Conservation (phyloP, 2,888 invertebrate species). For the Heterodera filipjevi region DNA sequence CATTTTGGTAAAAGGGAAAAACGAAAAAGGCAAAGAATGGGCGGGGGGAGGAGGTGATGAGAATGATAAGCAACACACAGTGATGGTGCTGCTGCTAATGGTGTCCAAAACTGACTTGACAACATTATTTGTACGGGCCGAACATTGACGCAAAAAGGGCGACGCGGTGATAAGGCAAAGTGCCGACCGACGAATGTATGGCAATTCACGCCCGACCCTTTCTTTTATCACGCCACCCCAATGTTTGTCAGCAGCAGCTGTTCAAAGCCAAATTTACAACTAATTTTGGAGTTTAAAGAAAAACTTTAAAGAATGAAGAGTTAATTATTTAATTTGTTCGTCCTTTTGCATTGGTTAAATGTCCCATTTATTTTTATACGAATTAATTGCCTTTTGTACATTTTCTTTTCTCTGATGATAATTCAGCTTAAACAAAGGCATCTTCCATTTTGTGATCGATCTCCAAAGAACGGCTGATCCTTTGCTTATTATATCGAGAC, state of each 20-base stretch:
- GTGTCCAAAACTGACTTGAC: no score
- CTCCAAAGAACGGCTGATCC: background rate
- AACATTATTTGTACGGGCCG: background rate
- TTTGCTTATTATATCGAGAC: background rate
- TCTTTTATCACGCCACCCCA: no score
- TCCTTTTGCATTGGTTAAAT: no score
- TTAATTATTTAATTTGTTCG: no score
- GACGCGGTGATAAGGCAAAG: background rate
- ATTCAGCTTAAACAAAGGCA: background rate
- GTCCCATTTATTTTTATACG: no score
- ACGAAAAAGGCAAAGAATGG: background rate
- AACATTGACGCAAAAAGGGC: background rate
- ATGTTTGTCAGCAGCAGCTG: no score
- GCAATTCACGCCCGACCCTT: background rate
- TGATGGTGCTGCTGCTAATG: background rate
- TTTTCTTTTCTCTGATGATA: no score
- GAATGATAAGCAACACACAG: background rate
- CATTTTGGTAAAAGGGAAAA: background rate
- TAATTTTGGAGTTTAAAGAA: no score
- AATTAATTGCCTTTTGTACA: no score
- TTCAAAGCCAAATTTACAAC: no score
- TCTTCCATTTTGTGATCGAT: background rate
- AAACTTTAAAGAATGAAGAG: no score
- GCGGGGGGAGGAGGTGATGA: no score
- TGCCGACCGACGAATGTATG: constrained; percentile 1